Evolutionary conservation across 2,113 vertebrate species (phyloP), one percentile per base, ranked within the genome.

Genomic region (Indicator maculatus): DNA sequence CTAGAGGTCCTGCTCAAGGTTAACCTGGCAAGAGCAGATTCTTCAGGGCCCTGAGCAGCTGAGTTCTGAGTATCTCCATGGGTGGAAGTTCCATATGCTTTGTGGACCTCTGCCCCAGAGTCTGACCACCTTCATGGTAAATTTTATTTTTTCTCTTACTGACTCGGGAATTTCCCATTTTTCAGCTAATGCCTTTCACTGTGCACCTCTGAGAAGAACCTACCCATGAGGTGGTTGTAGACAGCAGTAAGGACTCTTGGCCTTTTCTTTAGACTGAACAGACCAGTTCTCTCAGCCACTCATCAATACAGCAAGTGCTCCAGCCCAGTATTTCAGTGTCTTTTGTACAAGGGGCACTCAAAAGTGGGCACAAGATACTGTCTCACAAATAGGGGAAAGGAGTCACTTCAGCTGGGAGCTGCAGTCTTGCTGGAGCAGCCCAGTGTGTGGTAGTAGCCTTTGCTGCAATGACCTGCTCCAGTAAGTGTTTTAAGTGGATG

Each of bases 401-500:
- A 52, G 20, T 66, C 24, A 4, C 67, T 15, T 61, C 12, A 71
- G 55, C 44, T 80, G 26, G 7, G 19, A 55, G 36, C 63, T 76
- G 75, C 80, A 45, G 1, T 44, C 56, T 33, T 70, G 11, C 56
- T 71, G 58, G 80, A 81, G 77, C 36, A 86, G 45, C 83, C 55
- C 31, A 21, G 2, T 9, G 2, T 24, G 14, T 31, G 41, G 44
- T 31, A 31, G 44, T 59, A 71, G 61, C 39, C 38, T 86, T 74
- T 77, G 65, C 56, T 78, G 77, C 45, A 59, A 3, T 52, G 41
- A 17, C 63, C 28, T 88, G 86, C 78, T 77, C 73, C 44, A 56
- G 86, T 7, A 53, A 64, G n/a, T 67, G 18, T 13, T 90, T 31
- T 27, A 24, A 66, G 33, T 86, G 60, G 18, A 7, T 0, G 0